These are phyloP conservation scores for Acanthopagrus latus DNA, from an alignment of 2,797 vertebrate species.

Conservation along the genomic window DNA sequence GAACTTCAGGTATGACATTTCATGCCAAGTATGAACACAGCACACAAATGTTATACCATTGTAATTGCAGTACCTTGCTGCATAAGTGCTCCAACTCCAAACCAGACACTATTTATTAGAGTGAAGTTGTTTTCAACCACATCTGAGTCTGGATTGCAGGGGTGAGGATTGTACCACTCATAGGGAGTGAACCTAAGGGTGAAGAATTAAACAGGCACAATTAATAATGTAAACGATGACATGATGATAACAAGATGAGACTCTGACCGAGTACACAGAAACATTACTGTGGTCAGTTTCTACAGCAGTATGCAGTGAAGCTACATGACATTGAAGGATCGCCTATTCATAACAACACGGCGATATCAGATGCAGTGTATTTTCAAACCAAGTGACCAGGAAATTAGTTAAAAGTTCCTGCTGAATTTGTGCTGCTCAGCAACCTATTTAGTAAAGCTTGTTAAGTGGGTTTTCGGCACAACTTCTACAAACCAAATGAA, in stretches of 20 bases:
- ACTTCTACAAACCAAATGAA: not conserved
- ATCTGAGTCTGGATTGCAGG: constrained; percentile 97
- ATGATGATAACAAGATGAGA: not conserved
- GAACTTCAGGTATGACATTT: too few species aligned
- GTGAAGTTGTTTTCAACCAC: constrained; percentile 99
- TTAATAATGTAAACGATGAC: not conserved
- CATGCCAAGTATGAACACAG: not conserved
- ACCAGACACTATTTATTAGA: constrained; percentile 98
- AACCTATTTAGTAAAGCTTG: not conserved
- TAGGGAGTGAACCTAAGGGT: constrained; percentile 95
- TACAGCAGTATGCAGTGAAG: not conserved
- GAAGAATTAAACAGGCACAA: constrained; percentile 13
- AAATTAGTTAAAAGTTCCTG: too few species aligned
- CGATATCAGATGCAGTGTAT: too few species aligned
- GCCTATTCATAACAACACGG: not conserved
- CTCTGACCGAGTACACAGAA: not conserved
- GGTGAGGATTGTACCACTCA: constrained; percentile 99
- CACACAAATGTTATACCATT: not conserved
- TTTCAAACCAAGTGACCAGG: not conserved
- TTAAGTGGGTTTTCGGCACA: not conserved
- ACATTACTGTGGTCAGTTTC: not conserved
- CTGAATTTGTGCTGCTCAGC: not conserved
- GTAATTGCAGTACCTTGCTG: constrained; percentile 90
- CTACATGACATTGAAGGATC: not conserved
- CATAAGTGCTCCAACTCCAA: constrained; percentile 98